Conservation (phyloP, 37 sponge, comb jelly and placozoan genomes). For the Halichondria panicea region DNA sequence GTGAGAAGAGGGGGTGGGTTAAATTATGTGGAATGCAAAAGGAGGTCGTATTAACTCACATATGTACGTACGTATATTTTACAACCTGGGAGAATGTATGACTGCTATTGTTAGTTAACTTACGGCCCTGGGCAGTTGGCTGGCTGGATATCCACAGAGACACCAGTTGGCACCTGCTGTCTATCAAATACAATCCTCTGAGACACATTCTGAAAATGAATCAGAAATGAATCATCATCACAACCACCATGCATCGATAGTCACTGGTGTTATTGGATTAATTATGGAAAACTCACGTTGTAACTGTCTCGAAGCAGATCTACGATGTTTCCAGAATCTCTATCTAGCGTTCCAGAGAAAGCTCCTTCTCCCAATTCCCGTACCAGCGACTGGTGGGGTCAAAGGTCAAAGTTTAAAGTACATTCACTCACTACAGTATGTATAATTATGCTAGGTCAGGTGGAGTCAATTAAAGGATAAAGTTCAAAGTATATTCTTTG, state of each 20-base stretch:
- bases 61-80: no score
- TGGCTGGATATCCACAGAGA: constrained; percentile 35
- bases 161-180: constrained; percentile 18
- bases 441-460: no score
- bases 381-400: constrained; percentile 37
- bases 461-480: no score
- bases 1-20: no score
- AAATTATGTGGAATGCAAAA: no score
- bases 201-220: constrained; percentile 54
- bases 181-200: constrained; percentile 53
- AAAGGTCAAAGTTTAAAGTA: no score
- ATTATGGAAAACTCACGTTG: constrained; percentile 43
- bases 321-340: constrained; percentile 72
- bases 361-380: constrained; percentile 32
- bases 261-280: not conserved
- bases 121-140: constrained; percentile 43
- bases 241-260: not conserved
- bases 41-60: no score
- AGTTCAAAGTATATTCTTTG: not conserved
- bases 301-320: constrained; percentile 51
- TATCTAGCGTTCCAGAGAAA: constrained; percentile 30
- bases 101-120: not conserved
- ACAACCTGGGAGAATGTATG: no score
- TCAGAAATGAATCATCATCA: no score
- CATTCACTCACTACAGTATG: no score